phyloP scores from a whole-genome alignment of 2,113 vertebrate genomes.

The Mus spicilegus region DNA sequence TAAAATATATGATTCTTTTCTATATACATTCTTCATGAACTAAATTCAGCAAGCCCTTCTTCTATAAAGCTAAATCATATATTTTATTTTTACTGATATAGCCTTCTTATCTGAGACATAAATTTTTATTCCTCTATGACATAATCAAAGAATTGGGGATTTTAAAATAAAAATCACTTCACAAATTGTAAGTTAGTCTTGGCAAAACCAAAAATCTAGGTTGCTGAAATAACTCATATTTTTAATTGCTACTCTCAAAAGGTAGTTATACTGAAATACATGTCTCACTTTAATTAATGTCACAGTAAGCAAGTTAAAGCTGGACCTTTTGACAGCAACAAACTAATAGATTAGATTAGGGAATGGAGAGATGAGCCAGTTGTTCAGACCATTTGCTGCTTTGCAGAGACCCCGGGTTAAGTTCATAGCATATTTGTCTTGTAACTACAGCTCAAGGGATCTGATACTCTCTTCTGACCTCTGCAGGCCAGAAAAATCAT shows the following conservation, averaged over 20 bases:
- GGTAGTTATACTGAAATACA: neutral
- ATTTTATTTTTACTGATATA: neutral
- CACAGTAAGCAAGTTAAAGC: neutral
- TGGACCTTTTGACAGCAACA: neutral
- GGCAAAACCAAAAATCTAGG: neutral
- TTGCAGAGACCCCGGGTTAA: neutral
- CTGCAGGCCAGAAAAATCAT: neutral
- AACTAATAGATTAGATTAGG: neutral
- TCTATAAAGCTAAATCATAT: neutral
- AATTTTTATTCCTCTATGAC: neutral
- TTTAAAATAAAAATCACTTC: neutral
- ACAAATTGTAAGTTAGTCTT: neutral
- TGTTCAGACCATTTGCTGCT: neutral
- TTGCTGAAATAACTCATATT: neutral
- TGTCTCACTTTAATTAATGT: neutral
- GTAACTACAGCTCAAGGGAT: neutral
- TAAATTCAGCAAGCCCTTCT: neutral
- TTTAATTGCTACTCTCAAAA: neutral
- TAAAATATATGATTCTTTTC: neutral
- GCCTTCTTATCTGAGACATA: neutral
- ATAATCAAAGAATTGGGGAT: neutral
- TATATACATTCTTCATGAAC: neutral
- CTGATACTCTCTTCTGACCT: neutral
- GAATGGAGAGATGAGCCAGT: neutral
- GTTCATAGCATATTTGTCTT: neutral